A percentile compares a stretch with the other conserved stretches of the same genome.
Conservation (phyloP, 2,113 vertebrate genomes). For the Aegithalos caudatus region DNA sequence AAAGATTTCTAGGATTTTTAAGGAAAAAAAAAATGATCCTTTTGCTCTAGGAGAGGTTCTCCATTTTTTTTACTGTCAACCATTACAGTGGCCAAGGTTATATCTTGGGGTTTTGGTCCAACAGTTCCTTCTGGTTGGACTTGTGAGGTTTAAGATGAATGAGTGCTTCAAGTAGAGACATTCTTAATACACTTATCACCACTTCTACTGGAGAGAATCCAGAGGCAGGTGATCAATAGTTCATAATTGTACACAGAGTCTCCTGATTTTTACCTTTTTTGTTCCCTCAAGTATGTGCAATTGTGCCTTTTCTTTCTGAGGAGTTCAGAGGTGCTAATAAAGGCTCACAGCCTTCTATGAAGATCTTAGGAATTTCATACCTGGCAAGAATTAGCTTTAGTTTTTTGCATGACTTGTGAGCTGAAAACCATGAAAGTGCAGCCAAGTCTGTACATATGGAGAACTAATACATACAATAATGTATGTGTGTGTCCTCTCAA, state of each 20-base stretch:
- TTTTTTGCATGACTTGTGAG: not conserved
- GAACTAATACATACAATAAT: not conserved
- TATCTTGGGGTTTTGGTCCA: not conserved
- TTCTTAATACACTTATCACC: not conserved
- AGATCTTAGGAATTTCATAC: not conserved
- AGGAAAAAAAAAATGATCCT: rapidly evolving
- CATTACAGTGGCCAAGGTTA: not conserved
- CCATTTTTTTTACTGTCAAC: rapidly evolving
- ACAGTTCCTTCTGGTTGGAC: not conserved
- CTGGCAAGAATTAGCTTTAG: not conserved
- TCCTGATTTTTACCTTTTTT: not conserved
- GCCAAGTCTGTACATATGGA: not conserved
- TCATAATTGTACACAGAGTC: not conserved
- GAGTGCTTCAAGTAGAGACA: not conserved
- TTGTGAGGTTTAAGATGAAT: not conserved
- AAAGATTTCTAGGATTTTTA: not conserved
- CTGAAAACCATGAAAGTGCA: not conserved
- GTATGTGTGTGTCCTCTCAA: rapidly evolving
- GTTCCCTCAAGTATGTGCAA: too few species aligned
- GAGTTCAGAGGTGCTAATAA: not conserved
- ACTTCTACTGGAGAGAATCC: not conserved
- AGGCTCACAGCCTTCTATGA: not conserved
- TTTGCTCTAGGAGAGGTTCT: not conserved
- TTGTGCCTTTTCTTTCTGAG: not conserved
- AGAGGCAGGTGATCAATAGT: not conserved